Evolutionary conservation across 1,140 invertebrate genomes (phyloP).

Genomic region (Phocides pigmalion): DNA sequence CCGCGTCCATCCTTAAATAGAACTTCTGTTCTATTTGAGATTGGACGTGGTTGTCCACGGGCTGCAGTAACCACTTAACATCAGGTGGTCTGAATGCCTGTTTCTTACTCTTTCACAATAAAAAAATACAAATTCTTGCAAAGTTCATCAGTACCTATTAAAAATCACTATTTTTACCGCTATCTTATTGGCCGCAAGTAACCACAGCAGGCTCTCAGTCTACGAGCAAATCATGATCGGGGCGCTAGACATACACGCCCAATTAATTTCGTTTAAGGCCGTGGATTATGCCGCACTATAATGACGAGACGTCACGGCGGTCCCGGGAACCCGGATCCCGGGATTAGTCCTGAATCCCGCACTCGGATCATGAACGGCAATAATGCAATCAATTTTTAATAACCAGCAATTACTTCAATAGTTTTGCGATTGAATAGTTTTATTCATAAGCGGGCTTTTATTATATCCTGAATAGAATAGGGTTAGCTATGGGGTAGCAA

Average conservation of each 20-base stretch:
- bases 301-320: constrained; percentile 19
- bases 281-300: constrained; percentile 26
- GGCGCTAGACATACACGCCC: constrained; percentile 13
- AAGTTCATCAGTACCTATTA: too few relatives aligned
- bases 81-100: too few relatives aligned
- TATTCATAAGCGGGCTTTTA: constrained; percentile 13
- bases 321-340: constrained; percentile 7
- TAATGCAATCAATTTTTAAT: constrained; percentile 32
- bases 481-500: constrained; percentile 14
- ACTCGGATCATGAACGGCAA: constrained; percentile 7
- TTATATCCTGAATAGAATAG: constrained; percentile 12
- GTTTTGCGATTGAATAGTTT: constrained; percentile 22
- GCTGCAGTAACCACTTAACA: too few relatives aligned
- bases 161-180: too few relatives aligned
- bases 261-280: constrained; percentile 33
- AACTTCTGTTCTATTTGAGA: too few relatives aligned
- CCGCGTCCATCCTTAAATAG: too few relatives aligned
- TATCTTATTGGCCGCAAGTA: too few relatives aligned
- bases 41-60: too few relatives aligned
- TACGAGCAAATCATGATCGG: constrained; percentile 21
- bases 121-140: too few relatives aligned
- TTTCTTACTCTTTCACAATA: too few relatives aligned
- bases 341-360: constrained; percentile 7
- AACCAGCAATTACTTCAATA: constrained; percentile 16
- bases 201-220: background rate